These are phyloP conservation scores for Rana temporaria DNA, from an alignment of 2,113 vertebrate genomes.

Conservation along the genomic window DNA sequence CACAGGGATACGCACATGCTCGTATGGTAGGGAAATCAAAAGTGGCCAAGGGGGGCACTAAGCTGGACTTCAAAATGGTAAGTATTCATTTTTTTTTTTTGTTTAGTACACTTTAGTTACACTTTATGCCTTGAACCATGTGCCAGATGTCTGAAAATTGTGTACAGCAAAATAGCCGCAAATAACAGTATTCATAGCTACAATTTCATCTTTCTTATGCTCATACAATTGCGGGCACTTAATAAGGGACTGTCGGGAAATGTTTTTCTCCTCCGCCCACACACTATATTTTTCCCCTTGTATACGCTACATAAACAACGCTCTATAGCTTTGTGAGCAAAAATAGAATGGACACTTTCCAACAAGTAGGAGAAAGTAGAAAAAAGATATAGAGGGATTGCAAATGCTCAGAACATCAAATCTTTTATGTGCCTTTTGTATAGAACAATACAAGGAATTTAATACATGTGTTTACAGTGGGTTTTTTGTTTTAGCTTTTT, in stretches of 20 bases:
- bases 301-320: conserved; percentile 36
- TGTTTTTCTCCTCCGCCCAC: conserved; percentile 40
- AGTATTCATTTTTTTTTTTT: too few relatives aligned
- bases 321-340: background rate
- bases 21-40: too few relatives aligned
- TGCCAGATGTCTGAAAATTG: conserved; percentile 25
- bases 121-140: background rate
- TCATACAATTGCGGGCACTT: background rate
- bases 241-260: conserved; percentile 23
- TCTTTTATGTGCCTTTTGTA: too few relatives aligned
- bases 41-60: too few relatives aligned
- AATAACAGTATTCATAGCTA: conserved; percentile 1
- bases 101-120: too few relatives aligned
- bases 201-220: conserved; percentile 11
- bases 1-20: too few relatives aligned
- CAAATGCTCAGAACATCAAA: too few relatives aligned
- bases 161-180: background rate
- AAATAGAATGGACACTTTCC: conserved; percentile 39
- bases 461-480: too few relatives aligned
- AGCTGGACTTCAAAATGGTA: too few relatives aligned
- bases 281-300: conserved; percentile 26
- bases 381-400: background rate
- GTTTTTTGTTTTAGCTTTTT: too few relatives aligned
- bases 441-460: too few relatives aligned
- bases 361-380: conserved; percentile 20